Percentiles rank a stretch among this genome's conserved stretches.
These are phyloP conservation scores for Chaenogobius annularis DNA, from an alignment of 2,113 vertebrate species.

Conservation along the genomic window DNA sequence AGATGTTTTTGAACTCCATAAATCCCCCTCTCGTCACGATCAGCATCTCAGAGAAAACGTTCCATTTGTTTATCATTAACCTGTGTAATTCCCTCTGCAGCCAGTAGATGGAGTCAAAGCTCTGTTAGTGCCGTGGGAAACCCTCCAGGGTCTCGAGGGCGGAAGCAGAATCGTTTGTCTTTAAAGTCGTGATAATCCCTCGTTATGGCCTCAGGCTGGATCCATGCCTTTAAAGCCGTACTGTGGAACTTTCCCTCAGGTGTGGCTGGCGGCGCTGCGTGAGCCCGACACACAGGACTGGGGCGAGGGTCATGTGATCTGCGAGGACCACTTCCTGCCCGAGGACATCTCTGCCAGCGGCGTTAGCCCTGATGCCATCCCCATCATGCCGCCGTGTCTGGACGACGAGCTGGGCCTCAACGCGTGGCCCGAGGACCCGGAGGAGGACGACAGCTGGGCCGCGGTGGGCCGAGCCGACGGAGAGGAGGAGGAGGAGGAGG, in stretches of 20 bases:
- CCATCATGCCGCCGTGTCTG: slow-evolving; percentile 72
- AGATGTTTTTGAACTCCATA: too few relatives aligned
- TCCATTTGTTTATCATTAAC: too few relatives aligned
- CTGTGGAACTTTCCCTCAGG: slow-evolving; percentile 37
- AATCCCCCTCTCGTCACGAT: too few relatives aligned
- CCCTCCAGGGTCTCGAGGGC: too few relatives aligned
- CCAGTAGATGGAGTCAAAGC: too few relatives aligned
- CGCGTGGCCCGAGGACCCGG: slow-evolving; percentile 40
- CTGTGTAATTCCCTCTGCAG: too few relatives aligned
- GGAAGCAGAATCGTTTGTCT: too few relatives aligned
- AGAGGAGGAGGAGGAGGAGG: background rate
- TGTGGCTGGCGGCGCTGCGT: slow-evolving; percentile 77
- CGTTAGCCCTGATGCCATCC: slow-evolving; percentile 69
- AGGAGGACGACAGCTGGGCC: slow-evolving; percentile 49
- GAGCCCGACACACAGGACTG: slow-evolving; percentile 57
- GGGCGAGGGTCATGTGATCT: slow-evolving; percentile 60
- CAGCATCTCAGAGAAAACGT: too few relatives aligned
- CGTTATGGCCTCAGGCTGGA: too few relatives aligned
- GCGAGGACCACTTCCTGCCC: slow-evolving; percentile 79
- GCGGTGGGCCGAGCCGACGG: background rate
- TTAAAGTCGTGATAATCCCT: too few relatives aligned
- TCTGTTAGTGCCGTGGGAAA: too few relatives aligned
- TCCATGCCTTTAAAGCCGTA: background rate
- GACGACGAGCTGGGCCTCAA: slow-evolving; percentile 40
- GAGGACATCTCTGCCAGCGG: slow-evolving; percentile 64